Percentiles rank a stretch among this genome's conserved stretches.
These are phyloP conservation scores for Ceyx margarethae DNA, from an alignment of 2,113 vertebrate genomes.

Conservation along the genomic window DNA sequence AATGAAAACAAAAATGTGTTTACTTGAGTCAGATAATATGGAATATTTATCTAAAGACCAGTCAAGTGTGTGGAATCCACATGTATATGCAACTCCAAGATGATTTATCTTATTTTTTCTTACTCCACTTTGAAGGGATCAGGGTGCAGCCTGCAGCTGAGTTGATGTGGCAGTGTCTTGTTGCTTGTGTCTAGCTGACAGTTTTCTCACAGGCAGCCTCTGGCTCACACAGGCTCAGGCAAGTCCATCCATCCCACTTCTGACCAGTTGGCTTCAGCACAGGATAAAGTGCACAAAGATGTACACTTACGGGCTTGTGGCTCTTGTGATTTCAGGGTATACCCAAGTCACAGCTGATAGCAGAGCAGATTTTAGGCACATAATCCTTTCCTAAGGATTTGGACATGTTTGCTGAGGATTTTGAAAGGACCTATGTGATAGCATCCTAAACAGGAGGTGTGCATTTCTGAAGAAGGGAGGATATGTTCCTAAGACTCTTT, in stretches of 20 bases:
- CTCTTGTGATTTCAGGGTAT: neutral
- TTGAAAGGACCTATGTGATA: neutral
- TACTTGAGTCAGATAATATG: neutral
- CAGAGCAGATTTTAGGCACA: neutral
- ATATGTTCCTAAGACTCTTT: neutral
- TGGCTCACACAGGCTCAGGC: neutral
- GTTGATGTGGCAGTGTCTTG: neutral
- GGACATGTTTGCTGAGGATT: neutral
- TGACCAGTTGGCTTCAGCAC: neutral
- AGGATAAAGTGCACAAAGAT: neutral
- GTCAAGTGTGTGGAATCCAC: neutral
- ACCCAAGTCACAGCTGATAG: neutral
- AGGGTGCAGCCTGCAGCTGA: neutral
- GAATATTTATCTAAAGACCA: neutral
- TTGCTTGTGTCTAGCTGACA: neutral
- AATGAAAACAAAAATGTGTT: neutral
- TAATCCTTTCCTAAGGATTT: neutral
- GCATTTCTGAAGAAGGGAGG: neutral
- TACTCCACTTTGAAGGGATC: neutral
- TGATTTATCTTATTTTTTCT: neutral
- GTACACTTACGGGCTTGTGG: rapidly evolving
- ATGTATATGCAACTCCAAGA: neutral
- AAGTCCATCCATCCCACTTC: rapidly evolving
- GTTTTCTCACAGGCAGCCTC: neutral
- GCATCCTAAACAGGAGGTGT: neutral